Evolutionary conservation across 2,888 invertebrate species (phyloP).

Genomic region (Reticulitermes lucifugus): DNA sequence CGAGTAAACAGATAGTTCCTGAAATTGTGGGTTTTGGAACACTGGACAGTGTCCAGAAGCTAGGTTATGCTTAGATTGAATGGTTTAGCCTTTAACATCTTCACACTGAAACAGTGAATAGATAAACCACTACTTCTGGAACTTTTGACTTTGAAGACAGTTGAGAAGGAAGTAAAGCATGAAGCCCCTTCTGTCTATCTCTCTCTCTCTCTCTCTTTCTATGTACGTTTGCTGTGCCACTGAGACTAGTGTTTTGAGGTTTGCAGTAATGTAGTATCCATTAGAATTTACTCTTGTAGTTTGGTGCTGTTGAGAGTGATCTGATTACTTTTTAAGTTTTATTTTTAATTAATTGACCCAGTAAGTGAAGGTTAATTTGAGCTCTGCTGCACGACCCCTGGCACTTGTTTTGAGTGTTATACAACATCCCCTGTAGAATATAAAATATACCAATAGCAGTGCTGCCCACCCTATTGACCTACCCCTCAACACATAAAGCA

Average conservation of each 20-base stretch:
- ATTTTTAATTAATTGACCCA: slow-evolving; percentile 21
- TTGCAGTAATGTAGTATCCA: slow-evolving; percentile 42
- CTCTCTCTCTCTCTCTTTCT: slow-evolving; percentile 1
- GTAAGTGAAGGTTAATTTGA: slow-evolving; percentile 39
- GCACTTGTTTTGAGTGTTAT: slow-evolving; percentile 43
- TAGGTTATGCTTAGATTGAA: background rate
- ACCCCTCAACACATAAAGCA: background rate
- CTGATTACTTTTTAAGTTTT: slow-evolving; percentile 29
- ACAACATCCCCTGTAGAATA: slow-evolving; percentile 10
- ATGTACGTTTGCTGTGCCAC: slow-evolving; percentile 38
- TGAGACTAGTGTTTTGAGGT: slow-evolving; percentile 45
- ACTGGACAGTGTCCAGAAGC: background rate
- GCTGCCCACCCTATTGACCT: background rate
- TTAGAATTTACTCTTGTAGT: slow-evolving; percentile 39
- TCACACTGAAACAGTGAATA: slow-evolving; percentile 25
- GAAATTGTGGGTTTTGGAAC: no score
- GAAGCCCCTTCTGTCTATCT: slow-evolving; percentile 26
- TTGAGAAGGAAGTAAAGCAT: slow-evolving; percentile 37
- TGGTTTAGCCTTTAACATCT: background rate
- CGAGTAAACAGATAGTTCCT: no score
- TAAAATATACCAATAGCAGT: slow-evolving; percentile 3
- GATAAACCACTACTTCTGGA: slow-evolving; percentile 8
- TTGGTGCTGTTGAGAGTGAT: slow-evolving; percentile 43
- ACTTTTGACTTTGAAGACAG: slow-evolving; percentile 15
- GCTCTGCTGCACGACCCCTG: slow-evolving; percentile 50